phyloP scores from a whole-genome alignment of 2,113 vertebrate genomes.

The Hipposideros armiger region DNA sequence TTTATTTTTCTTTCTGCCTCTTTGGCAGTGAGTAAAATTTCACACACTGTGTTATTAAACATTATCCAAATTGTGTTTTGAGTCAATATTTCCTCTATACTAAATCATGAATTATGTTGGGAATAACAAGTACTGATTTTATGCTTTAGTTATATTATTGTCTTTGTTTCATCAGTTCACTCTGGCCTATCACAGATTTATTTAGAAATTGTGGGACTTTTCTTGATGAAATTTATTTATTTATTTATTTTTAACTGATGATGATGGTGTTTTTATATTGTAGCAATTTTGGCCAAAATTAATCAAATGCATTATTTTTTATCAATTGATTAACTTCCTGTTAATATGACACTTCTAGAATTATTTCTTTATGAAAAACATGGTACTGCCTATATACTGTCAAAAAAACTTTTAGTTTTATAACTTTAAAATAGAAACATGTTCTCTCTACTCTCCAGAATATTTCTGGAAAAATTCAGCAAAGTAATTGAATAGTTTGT shows the following conservation, averaged over 20 bases:
- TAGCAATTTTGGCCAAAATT: not conserved
- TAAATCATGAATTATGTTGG: not conserved
- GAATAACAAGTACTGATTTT: not conserved
- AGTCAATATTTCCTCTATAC: not conserved
- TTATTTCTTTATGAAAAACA: not conserved
- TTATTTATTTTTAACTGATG: not conserved
- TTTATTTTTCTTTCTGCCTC: not conserved
- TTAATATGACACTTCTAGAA: not conserved
- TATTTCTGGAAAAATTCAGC: not conserved
- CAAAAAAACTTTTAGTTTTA: not conserved
- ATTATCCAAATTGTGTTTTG: not conserved
- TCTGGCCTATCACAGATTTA: not conserved
- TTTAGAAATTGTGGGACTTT: conserved; percentile 36
- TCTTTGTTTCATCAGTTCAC: conserved; percentile 10
- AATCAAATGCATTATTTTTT: not conserved
- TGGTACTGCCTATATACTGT: not conserved
- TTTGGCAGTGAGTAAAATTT: not conserved
- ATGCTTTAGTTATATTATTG: not conserved
- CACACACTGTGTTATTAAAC: conserved; percentile 4
- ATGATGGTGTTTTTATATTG: not conserved
- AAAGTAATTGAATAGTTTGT: not conserved
- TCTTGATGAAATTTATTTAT: not conserved
- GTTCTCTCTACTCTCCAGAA: not conserved
- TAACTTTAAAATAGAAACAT: not conserved
- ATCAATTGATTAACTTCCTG: not conserved